A percentile compares a stretch with the other conserved stretches of the same genome.
These are phyloP conservation scores for Erinaceus europaeus DNA, from an alignment of 2,113 vertebrate genomes.

Conservation along the genomic window DNA sequence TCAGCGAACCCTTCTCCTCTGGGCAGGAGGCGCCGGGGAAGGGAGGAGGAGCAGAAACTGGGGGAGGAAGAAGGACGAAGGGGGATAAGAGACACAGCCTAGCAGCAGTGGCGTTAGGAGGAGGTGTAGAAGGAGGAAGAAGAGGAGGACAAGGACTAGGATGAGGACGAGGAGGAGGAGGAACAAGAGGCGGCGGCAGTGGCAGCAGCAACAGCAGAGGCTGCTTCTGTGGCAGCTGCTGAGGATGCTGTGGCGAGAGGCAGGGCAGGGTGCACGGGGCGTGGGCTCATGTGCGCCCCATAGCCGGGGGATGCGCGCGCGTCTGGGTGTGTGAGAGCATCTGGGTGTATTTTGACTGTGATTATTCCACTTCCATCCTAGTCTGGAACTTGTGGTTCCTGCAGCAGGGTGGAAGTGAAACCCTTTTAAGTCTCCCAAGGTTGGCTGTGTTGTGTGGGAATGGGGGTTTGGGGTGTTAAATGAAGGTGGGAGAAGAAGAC, in stretches of 20 bases:
- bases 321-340: slow-evolving; percentile 47
- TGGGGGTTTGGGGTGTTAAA: not conserved
- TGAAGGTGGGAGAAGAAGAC: not conserved
- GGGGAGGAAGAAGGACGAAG: slow-evolving; percentile 41
- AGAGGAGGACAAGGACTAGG: not conserved
- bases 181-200: not conserved
- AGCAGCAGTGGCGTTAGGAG: not conserved
- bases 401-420: slow-evolving; percentile 85
- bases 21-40: slow-evolving; percentile 50
- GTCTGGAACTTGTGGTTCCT: slow-evolving; percentile 82
- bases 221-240: slow-evolving; percentile 52
- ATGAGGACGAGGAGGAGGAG: not conserved
- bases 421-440: slow-evolving; percentile 68
- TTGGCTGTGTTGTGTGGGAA: not conserved
- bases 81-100: slow-evolving; percentile 30
- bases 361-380: slow-evolving; percentile 59
- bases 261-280: slow-evolving; percentile 27
- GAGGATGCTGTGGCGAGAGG: slow-evolving; percentile 62
- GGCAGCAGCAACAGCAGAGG: not conserved
- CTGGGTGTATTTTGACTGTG: slow-evolving; percentile 51
- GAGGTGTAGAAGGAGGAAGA: not conserved
- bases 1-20: slow-evolving; percentile 43
- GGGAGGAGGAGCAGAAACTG: slow-evolving; percentile 53
- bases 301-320: slow-evolving; percentile 55
- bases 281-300: slow-evolving; percentile 67